Conservation (phyloP, 2,888 invertebrate species). For the Tridacna gigas region DNA sequence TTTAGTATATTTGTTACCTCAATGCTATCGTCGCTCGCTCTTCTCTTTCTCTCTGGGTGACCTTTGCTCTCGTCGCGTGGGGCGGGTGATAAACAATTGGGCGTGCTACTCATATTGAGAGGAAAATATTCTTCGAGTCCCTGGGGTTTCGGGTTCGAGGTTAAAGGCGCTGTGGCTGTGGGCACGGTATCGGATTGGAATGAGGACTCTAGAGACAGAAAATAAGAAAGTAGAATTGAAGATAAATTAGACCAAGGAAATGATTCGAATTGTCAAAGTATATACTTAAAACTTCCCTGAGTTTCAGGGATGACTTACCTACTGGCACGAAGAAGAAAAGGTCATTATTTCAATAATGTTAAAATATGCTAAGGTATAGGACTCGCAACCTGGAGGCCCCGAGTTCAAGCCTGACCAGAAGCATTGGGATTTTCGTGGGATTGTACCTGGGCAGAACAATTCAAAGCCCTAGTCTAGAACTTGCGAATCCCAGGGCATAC, state of each 20-base stretch:
- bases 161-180: conserved; percentile 39
- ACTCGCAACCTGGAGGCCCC: too few species aligned
- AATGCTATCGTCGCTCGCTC: conserved; percentile 81
- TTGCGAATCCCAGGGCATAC: too few species aligned
- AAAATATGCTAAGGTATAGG: too few species aligned
- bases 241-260: background rate
- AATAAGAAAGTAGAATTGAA: background rate
- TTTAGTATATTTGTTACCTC: conserved; percentile 67
- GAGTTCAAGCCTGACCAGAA: too few species aligned
- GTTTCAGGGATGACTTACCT: too few species aligned
- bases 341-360: too few species aligned
- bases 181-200: conserved; percentile 57
- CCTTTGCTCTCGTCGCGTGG: conserved; percentile 67
- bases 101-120: conserved; percentile 55
- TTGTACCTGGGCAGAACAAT: too few species aligned
- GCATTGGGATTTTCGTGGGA: too few species aligned
- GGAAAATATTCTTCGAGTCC: conserved; percentile 64
- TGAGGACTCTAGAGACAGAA: conserved; percentile 56
- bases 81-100: conserved; percentile 57
- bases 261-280: too few species aligned
- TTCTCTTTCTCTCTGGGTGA: conserved; percentile 79
- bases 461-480: too few species aligned
- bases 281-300: too few species aligned
- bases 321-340: too few species aligned
- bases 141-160: conserved; percentile 60